These are phyloP conservation scores for Cyrtorhinus lividipennis DNA, from an alignment of 1,140 invertebrate species.

Conservation along the genomic window DNA sequence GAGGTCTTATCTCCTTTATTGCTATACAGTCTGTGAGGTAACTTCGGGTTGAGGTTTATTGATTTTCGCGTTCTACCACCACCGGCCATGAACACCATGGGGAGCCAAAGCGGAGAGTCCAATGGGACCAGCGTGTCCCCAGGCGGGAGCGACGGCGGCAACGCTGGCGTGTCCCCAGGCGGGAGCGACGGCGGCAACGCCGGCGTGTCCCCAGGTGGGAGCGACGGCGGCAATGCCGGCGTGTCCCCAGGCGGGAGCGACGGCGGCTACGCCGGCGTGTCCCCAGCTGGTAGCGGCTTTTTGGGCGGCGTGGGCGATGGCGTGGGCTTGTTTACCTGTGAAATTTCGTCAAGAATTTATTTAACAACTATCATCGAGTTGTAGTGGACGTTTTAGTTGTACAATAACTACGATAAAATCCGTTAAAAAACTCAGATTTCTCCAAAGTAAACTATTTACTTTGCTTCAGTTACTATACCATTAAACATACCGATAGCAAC, in stretches of 20 bases:
- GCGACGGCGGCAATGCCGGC: slow-evolving; percentile 11
- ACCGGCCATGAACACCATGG: slow-evolving; percentile 5
- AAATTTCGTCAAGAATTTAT: too few relatives aligned
- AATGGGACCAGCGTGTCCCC: neutral
- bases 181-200: slow-evolving; percentile 5
- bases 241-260: slow-evolving; percentile 28
- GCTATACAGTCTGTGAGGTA: neutral
- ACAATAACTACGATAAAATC: too few relatives aligned
- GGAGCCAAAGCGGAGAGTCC: slow-evolving; percentile 5
- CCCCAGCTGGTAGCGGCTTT: slow-evolving; percentile 28
- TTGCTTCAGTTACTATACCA: too few relatives aligned
- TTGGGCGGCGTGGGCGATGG: slow-evolving; percentile 21
- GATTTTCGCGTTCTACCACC: neutral
- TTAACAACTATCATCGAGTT: too few relatives aligned
- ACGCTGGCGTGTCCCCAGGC: neutral
- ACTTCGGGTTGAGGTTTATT: neutral
- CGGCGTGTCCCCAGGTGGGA: too few relatives aligned
- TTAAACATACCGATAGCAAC: slow-evolving; percentile 32
- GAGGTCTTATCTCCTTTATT: slow-evolving; percentile 10
- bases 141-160: slow-evolving; percentile 1
- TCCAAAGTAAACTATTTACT: neutral
- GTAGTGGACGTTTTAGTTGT: neutral
- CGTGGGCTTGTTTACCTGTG: slow-evolving; percentile 31
- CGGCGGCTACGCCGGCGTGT: slow-evolving; percentile 5
- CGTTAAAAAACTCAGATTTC: neutral